Base-by-base conservation (phyloP, 2,888 invertebrate genomes). In the Troglohyphantes excavatus region DNA sequence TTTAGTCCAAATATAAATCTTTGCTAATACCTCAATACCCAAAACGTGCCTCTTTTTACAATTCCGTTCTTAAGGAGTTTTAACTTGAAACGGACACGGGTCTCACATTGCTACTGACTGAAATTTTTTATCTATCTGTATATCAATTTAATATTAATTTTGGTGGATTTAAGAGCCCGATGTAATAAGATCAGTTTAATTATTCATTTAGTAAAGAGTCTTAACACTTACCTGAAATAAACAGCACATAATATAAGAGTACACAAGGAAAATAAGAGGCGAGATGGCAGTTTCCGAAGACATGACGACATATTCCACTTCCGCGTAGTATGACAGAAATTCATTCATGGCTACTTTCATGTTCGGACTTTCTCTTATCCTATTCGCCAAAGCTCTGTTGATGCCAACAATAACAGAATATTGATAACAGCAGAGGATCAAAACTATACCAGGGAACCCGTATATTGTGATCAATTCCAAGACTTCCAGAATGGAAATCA, bases 181-280 rank as follows among this genome's bases (percentile, higher is more conserved):
- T n/a, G n/a, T n/a, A n/a, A n/a, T n/a, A n/a, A n/a, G n/a, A n/a
- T n/a, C n/a, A n/a, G n/a, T n/a, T n/a, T n/a, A n/a, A n/a, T n/a
- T n/a, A n/a, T n/a, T n/a, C n/a, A n/a, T n/a, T n/a, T n/a, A n/a
- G n/a, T n/a, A n/a, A n/a, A n/a, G n/a, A n/a, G n/a, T 33, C 9
- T 33, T 33, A 39, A 39, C 23, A 65, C 76, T 78, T 78, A 86
- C 85, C 68, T 86, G 85, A 78, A 70, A 86, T 29, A 86, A 21
- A n/a, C 59, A 68, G 33, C 76, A 78, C 7, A 86, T 21, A 11
- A 59, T 78, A 17, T 86, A 86, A 2, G 23, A 67, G 17, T 86
- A 86, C 3, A 86, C 53, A 26, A 86, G 61, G 21, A 86, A 86
- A 23, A 68, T 27, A 17, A 70, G 68, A 13, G 76, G 68, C 6